Evolutionary conservation across 2,888 invertebrate species (phyloP).

Genomic region (Aromia moschata): DNA sequence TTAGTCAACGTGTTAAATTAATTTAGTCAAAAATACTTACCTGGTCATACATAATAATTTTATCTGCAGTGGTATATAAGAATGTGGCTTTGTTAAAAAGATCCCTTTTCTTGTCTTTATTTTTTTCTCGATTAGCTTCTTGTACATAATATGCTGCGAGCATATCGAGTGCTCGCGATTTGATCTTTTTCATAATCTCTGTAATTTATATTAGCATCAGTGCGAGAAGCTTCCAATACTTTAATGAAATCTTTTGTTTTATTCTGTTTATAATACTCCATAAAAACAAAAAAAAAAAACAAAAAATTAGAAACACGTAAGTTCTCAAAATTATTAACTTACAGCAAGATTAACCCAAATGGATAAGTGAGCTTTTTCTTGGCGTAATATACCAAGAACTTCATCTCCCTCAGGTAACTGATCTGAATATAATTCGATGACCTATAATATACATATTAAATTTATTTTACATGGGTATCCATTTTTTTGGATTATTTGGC

Average conservation of each 20-base stretch:
- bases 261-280: constrained; percentile 93
- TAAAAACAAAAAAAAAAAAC: too few relatives aligned
- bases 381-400: constrained; percentile 91
- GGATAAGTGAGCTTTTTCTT: constrained; percentile 91
- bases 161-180: constrained; percentile 97
- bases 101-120: constrained; percentile 93
- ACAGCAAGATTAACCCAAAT: constrained; percentile 98
- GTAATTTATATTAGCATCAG: constrained; percentile 86
- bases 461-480: not conserved
- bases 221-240: constrained; percentile 88
- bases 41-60: constrained; percentile 99
- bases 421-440: constrained; percentile 94
- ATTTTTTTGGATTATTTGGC: constrained; percentile 30
- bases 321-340: constrained; percentile 63
- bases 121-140: constrained; percentile 93
- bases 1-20: too few relatives aligned
- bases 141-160: constrained; percentile 98
- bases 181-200: constrained; percentile 95
- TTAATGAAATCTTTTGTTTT: constrained; percentile 94
- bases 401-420: constrained; percentile 96
- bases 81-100: constrained; percentile 96
- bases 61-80: constrained; percentile 98
- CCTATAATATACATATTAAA: constrained; percentile 65
- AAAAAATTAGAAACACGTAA: not conserved
- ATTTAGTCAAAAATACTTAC: constrained; percentile 65